These are phyloP conservation scores for Cuniculus paca DNA, from an alignment of 2,797 vertebrate species.

Conservation along the genomic window DNA sequence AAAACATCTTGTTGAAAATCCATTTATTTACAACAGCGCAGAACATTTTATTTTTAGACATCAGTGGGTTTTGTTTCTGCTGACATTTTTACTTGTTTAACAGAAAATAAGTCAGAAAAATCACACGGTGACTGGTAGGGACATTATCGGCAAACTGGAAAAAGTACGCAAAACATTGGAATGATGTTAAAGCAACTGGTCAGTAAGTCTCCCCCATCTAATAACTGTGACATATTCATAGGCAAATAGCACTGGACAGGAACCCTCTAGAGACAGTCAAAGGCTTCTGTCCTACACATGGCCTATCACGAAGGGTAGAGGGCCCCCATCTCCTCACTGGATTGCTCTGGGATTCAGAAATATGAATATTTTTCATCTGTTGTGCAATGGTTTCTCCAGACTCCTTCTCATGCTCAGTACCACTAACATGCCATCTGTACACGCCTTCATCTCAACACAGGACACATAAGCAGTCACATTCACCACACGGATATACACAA, in stretches of 20 bases:
- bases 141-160: background rate
- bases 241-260: background rate
- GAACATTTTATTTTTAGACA: constrained; percentile 58
- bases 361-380: background rate
- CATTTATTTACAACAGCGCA: constrained; percentile 57
- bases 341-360: constrained; percentile 2
- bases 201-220: background rate
- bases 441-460: background rate
- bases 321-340: background rate
- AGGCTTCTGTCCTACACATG: background rate
- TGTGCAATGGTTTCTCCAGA: constrained; percentile 28
- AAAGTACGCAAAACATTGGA: background rate
- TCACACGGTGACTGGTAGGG: background rate
- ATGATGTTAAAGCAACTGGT: background rate
- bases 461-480: background rate
- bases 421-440: constrained; percentile 10
- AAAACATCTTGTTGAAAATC: background rate
- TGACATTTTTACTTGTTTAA: constrained; percentile 58
- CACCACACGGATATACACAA: constrained; percentile 22
- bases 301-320: background rate
- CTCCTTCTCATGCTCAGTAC: constrained; percentile 5
- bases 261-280: background rate
- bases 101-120: constrained; percentile 46
- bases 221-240: background rate
- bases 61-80: constrained; percentile 19